Evolutionary conservation across 2,113 vertebrate species (phyloP).

Genomic region (Haemorhous mexicanus): DNA sequence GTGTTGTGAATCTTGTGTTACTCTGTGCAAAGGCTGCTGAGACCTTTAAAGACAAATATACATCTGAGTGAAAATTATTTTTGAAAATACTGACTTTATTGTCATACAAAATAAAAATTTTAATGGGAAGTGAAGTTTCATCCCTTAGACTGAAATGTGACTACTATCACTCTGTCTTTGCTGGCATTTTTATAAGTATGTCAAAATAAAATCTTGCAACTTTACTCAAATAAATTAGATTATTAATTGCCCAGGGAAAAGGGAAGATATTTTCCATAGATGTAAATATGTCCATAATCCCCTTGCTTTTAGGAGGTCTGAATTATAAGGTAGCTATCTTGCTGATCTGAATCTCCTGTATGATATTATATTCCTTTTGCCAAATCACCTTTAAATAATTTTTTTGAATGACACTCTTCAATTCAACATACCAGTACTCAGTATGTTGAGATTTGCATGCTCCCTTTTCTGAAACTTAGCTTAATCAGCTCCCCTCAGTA

Average conservation of each 20-base stretch:
- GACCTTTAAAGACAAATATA: not conserved
- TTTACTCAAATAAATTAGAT: not conserved
- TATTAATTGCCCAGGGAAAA: not conserved
- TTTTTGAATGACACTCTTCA: not conserved
- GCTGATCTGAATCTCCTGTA: not conserved
- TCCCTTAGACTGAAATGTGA: not conserved
- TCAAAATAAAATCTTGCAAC: not conserved
- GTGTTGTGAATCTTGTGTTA: not conserved
- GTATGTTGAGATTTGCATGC: not conserved
- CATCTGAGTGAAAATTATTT: not conserved
- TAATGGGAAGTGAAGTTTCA: not conserved
- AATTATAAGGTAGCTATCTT: not conserved
- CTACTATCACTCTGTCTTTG: not conserved
- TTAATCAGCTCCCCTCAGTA: not conserved
- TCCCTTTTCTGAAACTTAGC: not conserved
- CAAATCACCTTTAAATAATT: not conserved
- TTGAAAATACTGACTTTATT: not conserved
- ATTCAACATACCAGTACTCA: not conserved
- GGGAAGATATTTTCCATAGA: not conserved
- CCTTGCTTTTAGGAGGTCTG: not conserved
- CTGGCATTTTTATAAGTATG: not conserved
- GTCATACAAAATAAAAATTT: not conserved
- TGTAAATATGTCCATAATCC: not conserved
- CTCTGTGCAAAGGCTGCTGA: not conserved
- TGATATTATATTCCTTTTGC: not conserved